Base-by-base conservation (phyloP, 2,888 invertebrate genomes). In the Halictus quadricinctus region DNA sequence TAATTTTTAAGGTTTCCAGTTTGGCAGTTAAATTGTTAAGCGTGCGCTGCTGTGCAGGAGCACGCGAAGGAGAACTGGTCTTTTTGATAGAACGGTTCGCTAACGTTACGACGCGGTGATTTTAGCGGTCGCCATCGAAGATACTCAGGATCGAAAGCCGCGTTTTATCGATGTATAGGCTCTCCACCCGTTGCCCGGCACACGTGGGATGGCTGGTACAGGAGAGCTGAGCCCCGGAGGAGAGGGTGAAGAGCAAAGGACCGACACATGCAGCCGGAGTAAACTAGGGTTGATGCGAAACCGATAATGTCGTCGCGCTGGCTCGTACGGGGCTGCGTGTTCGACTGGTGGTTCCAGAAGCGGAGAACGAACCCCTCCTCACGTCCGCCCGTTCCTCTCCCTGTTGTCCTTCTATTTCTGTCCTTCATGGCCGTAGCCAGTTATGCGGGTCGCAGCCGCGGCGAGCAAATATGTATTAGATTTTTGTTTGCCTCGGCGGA, bases 241-340 rank as follows among this genome's bases (percentile, higher is more conserved):
- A 18, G 76, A 48, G 80, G 75, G 64, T 36, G 80, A 78, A 79
- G 64, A 76, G 77, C 50, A 76, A 81, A 75, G 76, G 74, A 77
- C 41, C 41, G 83, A 76, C 75, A 85, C 84, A 86, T 84, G 90
- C 86, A 79, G 88, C 83, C 83, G 88, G 90, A 91, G 92, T 90
- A 91, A 93, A 93, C 89, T 88, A 86, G 89, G 88, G 87, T 92
- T 93, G 94, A 94, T 94, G 93, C 90, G 92, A 94, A 94, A 93
- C 94, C 94, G 93, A 94, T 94, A 94, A 94, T 93, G 93, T 92
- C 91, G 87, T 88, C 92, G 86, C 70, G 76, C 72, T 79, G 73
- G 78, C 79, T 81, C 81, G 80, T 76, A 84, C 78, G 76, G 72
- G 78, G 75, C 70, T 83, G 83, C 76, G 83, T 86, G 76, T 84